phyloP scores from a whole-genome alignment of 1,140 invertebrate genomes.

The Oncopodura yosiiana region DNA sequence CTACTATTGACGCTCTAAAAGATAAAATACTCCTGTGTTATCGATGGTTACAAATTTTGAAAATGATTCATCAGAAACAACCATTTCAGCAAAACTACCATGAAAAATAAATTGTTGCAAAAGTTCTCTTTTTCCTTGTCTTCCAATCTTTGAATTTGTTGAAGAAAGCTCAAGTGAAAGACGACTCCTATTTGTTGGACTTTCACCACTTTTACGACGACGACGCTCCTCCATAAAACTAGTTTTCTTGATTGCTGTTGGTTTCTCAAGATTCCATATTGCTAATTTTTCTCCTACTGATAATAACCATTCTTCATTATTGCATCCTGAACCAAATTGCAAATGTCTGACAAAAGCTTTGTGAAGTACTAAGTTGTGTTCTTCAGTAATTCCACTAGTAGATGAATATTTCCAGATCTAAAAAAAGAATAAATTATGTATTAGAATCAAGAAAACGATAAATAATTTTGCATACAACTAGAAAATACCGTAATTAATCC shows the following conservation, averaged over 20 bases:
- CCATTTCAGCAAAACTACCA: slow-evolving; percentile 22
- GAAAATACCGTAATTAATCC: slow-evolving; percentile 28
- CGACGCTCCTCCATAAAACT: slow-evolving; percentile 28
- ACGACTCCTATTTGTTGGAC: background rate
- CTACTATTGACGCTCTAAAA: no score
- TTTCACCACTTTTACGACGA: slow-evolving; percentile 17
- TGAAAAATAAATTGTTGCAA: slow-evolving; percentile 26
- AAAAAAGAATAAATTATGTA: slow-evolving; percentile 2
- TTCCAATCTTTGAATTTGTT: slow-evolving; percentile 28
- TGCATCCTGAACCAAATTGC: slow-evolving; percentile 3
- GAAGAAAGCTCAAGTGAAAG: slow-evolving; percentile 23
- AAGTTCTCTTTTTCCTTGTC: slow-evolving; percentile 30
- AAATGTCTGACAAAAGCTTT: slow-evolving; percentile 23
- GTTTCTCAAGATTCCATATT: slow-evolving; percentile 27
- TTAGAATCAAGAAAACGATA: background rate
- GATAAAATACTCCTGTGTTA: slow-evolving; percentile 28
- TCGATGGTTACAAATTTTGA: slow-evolving; percentile 26
- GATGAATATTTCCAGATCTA: slow-evolving; percentile 19
- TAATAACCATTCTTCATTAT: slow-evolving; percentile 16
- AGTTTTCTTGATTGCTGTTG: slow-evolving; percentile 10
- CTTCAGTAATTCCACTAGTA: slow-evolving; percentile 7
- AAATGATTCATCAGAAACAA: slow-evolving; percentile 16
- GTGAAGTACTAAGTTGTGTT: slow-evolving; percentile 26
- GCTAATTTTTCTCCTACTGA: slow-evolving; percentile 28
- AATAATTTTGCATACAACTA: no score